These are phyloP conservation scores for Gymnothorax reevesii DNA, from an alignment of 2,797 vertebrate species.

Conservation along the genomic window DNA sequence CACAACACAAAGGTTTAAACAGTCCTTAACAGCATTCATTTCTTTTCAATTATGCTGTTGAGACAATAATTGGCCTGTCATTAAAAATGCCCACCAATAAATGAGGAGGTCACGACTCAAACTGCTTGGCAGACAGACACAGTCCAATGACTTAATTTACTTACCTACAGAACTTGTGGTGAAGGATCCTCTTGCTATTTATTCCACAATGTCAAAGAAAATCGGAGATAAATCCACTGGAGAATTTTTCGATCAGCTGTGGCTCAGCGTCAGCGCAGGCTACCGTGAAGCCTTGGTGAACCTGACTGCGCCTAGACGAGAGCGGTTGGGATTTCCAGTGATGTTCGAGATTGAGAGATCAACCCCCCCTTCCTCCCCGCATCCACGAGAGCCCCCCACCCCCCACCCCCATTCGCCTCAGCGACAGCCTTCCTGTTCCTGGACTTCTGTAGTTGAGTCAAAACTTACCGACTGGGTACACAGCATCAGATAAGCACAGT, in stretches of 20 bases:
- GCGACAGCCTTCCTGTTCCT: constrained; percentile 71
- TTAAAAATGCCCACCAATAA: background rate
- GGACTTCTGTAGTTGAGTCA: constrained; percentile 41
- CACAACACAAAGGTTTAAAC: background rate
- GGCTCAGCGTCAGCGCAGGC: background rate
- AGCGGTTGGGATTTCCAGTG: constrained; percentile 55
- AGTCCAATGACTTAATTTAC: constrained; percentile 15
- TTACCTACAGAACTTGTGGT: constrained; percentile 36
- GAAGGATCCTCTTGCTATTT: background rate
- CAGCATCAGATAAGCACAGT: constrained; percentile 48
- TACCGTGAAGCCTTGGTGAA: constrained; percentile 13
- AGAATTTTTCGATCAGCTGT: background rate
- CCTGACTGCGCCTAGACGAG: constrained; percentile 37
- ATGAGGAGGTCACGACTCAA: background rate
- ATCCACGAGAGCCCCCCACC: background rate
- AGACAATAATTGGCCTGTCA: background rate
- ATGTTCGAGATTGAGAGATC: constrained; percentile 45
- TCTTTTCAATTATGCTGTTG: background rate
- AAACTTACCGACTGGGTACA: constrained; percentile 30
- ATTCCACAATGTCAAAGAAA: constrained; percentile 16
- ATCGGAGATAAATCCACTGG: background rate
- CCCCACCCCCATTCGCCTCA: background rate
- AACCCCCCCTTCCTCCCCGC: constrained; percentile 41
- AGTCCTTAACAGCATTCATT: background rate
- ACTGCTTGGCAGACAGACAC: background rate